These are phyloP conservation scores for Aspidoscelis tigris DNA, from an alignment of 2,113 vertebrate genomes.

Conservation along the genomic window DNA sequence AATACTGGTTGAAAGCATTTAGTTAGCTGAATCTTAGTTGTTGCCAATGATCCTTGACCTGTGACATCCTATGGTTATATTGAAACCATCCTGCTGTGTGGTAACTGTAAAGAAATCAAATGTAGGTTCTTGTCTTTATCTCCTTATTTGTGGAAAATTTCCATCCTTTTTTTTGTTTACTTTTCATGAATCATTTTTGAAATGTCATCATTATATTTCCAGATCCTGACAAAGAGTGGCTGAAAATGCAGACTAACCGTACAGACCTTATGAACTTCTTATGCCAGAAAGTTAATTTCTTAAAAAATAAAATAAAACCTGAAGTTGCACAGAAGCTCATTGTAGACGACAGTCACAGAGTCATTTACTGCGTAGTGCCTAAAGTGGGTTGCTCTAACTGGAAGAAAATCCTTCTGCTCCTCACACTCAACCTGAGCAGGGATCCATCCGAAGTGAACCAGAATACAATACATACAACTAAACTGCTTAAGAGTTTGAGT, in stretches of 20 bases:
- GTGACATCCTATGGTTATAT: no score
- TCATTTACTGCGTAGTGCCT: conserved; percentile 74
- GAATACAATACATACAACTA: conserved; percentile 46
- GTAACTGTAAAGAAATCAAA: no score
- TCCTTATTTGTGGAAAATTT: no score
- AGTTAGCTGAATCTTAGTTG: no score
- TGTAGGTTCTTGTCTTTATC: no score
- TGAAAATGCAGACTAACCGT: conserved; percentile 51
- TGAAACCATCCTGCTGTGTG: no score
- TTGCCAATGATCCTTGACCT: no score
- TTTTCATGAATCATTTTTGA: conserved; percentile 1
- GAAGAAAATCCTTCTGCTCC: conserved; percentile 70
- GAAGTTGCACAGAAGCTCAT: conserved; percentile 53
- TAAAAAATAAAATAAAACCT: conserved; percentile 11
- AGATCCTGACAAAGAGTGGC: conserved; percentile 42
- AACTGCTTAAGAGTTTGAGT: conserved; percentile 48
- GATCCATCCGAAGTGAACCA: conserved; percentile 57
- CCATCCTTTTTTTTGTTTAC: no score
- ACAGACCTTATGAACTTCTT: conserved; percentile 42
- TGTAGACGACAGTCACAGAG: conserved; percentile 65
- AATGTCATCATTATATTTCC: conserved; percentile 23
- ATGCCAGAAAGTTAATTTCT: conserved; percentile 56
- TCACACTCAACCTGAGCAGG: conserved; percentile 48
- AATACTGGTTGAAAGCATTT: no score
- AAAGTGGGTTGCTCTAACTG: conserved; percentile 76